These are phyloP conservation scores for Molossus molossus DNA, from an alignment of 2,797 vertebrate genomes.

Conservation along the genomic window DNA sequence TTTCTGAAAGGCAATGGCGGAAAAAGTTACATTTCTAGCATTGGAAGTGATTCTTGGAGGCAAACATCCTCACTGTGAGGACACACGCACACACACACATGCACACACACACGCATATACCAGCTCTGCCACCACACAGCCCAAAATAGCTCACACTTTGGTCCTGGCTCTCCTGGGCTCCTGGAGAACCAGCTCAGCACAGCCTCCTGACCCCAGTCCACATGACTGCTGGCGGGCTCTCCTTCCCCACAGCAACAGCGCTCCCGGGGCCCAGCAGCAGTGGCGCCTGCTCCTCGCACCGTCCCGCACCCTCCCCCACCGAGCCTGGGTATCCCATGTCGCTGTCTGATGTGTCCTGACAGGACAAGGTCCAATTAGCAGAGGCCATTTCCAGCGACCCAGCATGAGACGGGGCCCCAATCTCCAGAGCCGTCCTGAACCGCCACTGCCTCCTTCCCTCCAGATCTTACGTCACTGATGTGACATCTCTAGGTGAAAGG, in stretches of 20 bases:
- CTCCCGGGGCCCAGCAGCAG: neutral
- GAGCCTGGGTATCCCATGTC: neutral
- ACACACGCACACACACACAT: neutral
- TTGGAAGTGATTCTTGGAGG: constrained; percentile 66
- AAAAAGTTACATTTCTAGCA: constrained; percentile 67
- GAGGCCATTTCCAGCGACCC: neutral
- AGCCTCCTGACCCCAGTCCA: constrained; percentile 19
- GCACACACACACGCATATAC: neutral
- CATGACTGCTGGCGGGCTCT: neutral
- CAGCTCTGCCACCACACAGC: constrained; percentile 74
- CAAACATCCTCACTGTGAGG: neutral
- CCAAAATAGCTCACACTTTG: constrained; percentile 78
- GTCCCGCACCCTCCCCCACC: neutral
- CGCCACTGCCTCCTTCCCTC: neutral
- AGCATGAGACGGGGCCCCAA: neutral
- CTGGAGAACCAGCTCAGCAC: constrained; percentile 70
- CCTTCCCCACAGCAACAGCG: neutral
- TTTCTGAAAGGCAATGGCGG: constrained; percentile 61
- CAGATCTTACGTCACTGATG: neutral
- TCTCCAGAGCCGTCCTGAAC: neutral
- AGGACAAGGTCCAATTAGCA: neutral
- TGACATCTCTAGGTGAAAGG: neutral
- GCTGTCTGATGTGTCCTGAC: neutral
- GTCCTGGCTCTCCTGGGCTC: constrained; percentile 81
- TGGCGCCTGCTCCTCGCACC: neutral